Evolutionary conservation across 2,797 vertebrate species (phyloP), one percentile per base, ranked within the genome.

Genomic region (Chaetodon trifasciatus): DNA sequence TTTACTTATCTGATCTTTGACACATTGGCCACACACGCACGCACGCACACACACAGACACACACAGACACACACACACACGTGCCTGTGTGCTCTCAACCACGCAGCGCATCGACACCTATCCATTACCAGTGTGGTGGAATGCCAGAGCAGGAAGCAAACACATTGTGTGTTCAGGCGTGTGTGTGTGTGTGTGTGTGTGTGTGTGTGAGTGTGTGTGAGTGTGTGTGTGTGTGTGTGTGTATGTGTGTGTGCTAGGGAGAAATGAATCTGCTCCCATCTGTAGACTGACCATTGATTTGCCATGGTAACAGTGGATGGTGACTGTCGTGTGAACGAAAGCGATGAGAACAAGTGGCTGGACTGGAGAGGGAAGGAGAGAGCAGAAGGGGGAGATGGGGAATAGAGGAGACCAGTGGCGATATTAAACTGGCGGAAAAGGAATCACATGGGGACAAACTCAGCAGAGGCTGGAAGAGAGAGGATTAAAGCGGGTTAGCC

Each of bases 231-330:
- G 55, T 53, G 40, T 70, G 9, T 57, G 55, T 58, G 66, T 42
- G 60, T 53, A 50, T 39, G 81, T 12, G 73, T 32, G 47, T 35
- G 79, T 23, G 62, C 39, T 40, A 3, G 55, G 44, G 81, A 74
- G 77, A 87, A 83, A 88, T 87, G 70, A 93, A 91, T 86, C 83
- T 81, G 67, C 89, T 87, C 82, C 91, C 89, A 88, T 94, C 91
- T 87, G 84, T 84, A 89, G 79, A 88, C 88, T 86, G 86, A 89
- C 90, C 92, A 92, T 94, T 87, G 93, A 93, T 94, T 94, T 83
- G 86, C 89, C 91, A 94, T 94, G 90, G 92, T 91, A 93, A 94
- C 94, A 49, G 89, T 77, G 80, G 83, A 79, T 87, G 81, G 92
- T 84, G 85, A 89, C 84, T 91, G 90, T 91, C 42, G 64, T 84